Evolutionary conservation across 2,113 vertebrate species (phyloP), one percentile per base, ranked within the genome.

Genomic region (Melanotaenia duboulayi): DNA sequence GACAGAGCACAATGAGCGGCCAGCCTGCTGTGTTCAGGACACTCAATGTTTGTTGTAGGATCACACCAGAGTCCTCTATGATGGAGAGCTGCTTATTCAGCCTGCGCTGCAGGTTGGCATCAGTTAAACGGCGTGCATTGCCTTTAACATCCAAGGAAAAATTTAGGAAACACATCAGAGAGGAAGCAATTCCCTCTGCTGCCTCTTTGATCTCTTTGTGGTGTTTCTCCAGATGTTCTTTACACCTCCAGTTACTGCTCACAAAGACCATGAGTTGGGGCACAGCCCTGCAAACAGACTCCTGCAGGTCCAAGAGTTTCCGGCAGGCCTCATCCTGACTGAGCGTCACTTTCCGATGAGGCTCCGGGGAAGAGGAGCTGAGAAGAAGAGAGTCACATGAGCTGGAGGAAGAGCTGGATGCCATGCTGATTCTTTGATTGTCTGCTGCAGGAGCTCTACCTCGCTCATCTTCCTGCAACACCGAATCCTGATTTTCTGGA

Each of bases 201-300:
- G 97, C 95, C 48, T 85, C 80, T 48, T 78, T 94, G 65, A 99
- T 95, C 60, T 95, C 92, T 0, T 87, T 50, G 2, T 98, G 82
- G 80, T 94, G 96, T 78, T 93, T 90, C 87, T 95, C 93, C 58
- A 99, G 90, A 52, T 95, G 92, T 62, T 95, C 92, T 66, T 87
- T 91, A 82, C 91, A 71, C 76, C 97, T 93, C 97, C 97, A 99
- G 39, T 84, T 92, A 70, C 96, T 96, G 28, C 96, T 98, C 7
- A 99, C 97, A 4, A 96, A 99, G 19, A 96, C 92, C 96, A 97
- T 96, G 55, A 99, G 92, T 39, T 82, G 81, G 0, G 95, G 93
- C 0, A 96, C 85, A 0, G 96, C 94, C 59, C 76, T 88, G 59
- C 91, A 94, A 71, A 99, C 92, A 0, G 87, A 68, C 8, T 95